Base-by-base conservation (phyloP, 2,113 vertebrate species). In the Poeciliopsis retropinna region DNA sequence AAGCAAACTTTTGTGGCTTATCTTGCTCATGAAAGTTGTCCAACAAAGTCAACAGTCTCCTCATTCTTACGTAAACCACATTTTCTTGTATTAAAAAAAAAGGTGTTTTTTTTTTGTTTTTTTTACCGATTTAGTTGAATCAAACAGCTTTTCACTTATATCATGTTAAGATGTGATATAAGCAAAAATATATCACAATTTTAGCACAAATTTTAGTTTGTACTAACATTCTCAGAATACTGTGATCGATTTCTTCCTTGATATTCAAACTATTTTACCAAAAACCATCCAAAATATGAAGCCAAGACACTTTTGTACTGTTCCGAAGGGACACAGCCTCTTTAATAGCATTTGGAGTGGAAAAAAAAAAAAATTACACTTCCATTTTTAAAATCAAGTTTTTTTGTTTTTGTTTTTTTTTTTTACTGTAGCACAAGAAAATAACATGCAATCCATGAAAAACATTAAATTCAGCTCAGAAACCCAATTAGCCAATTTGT, bases 271-370 rank as follows among this genome's bases (percentile, higher is more conserved):
- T 25, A 7, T 67, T 12, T 13, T 10, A 22, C 25, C 64, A 17
- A 3, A 70, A 67, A 11, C 37, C 13, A 25, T 67, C 1, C 5
- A 81, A 84, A 84, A 30, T 57, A 81, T 51, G 30, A 83, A 72
- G 17, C 72, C 25, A 25, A 81, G 62, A 84, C 75, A 84, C 22
- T 0, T 31, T 32, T 68, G 69, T 62, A 76, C 76, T 72, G 79
- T 80, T 87, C 81, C 37, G 87, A 92, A 93, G 89, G 91, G 89
- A 93, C 92, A 92, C 84, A 70, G 85, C 86, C 85, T 93, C 83
- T 95, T 94, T 94, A 94, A 94, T 94, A 91, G 91, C 83, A 92
- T 93, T 91, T 94, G 90, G 84, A 94, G 93, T 94, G 91, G 62
- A 66, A 39, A 39, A 39, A 72, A 74, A 73, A 73, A 73, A 80